Evolutionary conservation across 2,797 vertebrate species (phyloP).

Genomic region (Calcarius lapponicus): DNA sequence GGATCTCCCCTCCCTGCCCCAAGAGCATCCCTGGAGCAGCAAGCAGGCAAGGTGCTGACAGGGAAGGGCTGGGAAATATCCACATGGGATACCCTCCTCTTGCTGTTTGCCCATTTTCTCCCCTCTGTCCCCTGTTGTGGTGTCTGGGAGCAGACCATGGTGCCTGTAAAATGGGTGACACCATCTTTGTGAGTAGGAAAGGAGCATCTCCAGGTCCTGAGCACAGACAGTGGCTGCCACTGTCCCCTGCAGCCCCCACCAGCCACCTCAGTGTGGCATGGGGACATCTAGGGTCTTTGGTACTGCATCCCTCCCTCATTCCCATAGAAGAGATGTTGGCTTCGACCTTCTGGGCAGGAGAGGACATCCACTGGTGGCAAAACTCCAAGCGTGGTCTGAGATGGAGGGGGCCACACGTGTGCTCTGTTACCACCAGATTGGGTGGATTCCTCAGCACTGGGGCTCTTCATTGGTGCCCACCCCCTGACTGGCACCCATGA

Average conservation of each 20-base stretch:
- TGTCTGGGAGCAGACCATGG: too few species aligned
- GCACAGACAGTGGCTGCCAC: background rate
- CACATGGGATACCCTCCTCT: fast-evolving
- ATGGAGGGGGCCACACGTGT: fast-evolving
- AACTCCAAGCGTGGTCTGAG: background rate
- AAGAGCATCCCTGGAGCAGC: background rate
- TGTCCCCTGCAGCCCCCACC: background rate
- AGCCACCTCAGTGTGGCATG: fast-evolving
- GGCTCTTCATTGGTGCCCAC: background rate
- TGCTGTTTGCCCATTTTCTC: background rate
- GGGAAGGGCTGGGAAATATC: background rate
- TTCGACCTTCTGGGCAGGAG: background rate
- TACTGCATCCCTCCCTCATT: background rate
- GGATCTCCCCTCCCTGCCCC: fast-evolving
- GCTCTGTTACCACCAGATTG: background rate
- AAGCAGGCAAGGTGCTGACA: background rate
- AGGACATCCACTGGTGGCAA: background rate
- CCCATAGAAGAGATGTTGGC: background rate
- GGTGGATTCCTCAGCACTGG: background rate
- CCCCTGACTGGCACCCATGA: fast-evolving
- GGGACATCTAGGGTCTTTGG: background rate
- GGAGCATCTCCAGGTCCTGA: background rate
- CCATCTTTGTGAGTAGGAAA: background rate
- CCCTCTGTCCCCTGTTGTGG: fast-evolving
- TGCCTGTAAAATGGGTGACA: background rate